Percentiles rank a stretch among this genome's conserved stretches.
Evolutionary conservation across 2,888 invertebrate genomes (phyloP).

Genomic region (Lithophane semibrunnea): DNA sequence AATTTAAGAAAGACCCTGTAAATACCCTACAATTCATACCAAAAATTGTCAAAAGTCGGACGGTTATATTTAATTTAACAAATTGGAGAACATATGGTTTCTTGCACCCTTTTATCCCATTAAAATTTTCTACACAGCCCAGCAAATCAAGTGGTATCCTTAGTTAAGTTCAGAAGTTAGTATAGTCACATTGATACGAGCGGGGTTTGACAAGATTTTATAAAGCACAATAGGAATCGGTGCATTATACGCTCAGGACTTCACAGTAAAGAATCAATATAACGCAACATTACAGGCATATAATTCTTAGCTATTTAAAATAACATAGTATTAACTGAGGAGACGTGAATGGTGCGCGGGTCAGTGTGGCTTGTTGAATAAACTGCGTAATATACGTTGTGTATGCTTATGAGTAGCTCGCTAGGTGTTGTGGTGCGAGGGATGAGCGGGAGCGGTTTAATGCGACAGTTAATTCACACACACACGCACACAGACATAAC

Average conservation of each 20-base stretch:
- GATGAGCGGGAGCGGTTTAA: conserved; percentile 29
- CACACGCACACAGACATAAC: too few relatives aligned
- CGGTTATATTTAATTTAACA: too few relatives aligned
- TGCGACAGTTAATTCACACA: too few relatives aligned
- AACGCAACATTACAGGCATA: neutral
- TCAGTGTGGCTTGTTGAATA: conserved; percentile 67
- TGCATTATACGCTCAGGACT: too few relatives aligned
- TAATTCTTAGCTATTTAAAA: conserved; percentile 34
- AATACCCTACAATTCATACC: too few relatives aligned
- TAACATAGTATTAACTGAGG: conserved; percentile 41
- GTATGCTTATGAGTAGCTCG: conserved; percentile 62
- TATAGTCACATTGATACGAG: neutral
- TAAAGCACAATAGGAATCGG: neutral
- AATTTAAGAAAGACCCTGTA: too few relatives aligned
- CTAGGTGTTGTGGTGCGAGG: conserved; percentile 6
- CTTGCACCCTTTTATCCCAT: too few relatives aligned
- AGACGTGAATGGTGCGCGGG: conserved; percentile 46
- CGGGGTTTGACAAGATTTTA: too few relatives aligned
- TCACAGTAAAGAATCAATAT: conserved; percentile 3
- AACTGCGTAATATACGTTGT: conserved; percentile 67
- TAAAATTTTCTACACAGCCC: too few relatives aligned
- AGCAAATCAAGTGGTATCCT: neutral
- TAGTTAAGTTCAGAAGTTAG: neutral
- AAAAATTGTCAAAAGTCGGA: too few relatives aligned
- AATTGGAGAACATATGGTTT: too few relatives aligned